Evolutionary conservation across 2,888 invertebrate species (phyloP).

Genomic region (Fabriciana adippe): DNA sequence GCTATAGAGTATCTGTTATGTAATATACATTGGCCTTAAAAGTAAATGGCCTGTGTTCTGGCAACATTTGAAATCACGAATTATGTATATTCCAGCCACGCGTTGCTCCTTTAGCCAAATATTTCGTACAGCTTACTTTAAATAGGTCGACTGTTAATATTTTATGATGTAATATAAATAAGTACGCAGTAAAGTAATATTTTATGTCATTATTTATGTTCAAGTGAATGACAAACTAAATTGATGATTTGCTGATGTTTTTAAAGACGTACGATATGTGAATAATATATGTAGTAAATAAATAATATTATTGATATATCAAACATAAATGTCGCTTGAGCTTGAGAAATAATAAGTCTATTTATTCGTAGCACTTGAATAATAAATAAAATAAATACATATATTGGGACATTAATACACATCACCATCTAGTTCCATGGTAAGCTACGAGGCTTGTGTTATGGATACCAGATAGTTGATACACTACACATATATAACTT

Average conservation of each 20-base stretch:
- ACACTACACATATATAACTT: too few species aligned
- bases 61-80: slow-evolving; percentile 25
- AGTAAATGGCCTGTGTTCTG: slow-evolving; percentile 28
- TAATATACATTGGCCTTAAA: slow-evolving; percentile 28
- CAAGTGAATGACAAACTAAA: slow-evolving; percentile 5
- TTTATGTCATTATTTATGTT: slow-evolving; percentile 7
- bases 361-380: too few species aligned
- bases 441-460: too few species aligned
- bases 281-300: too few species aligned
- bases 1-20: neutral
- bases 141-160: slow-evolving; percentile 1
- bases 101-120: slow-evolving; percentile 18
- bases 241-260: slow-evolving; percentile 5
- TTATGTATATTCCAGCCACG: slow-evolving; percentile 19
- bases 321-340: too few species aligned
- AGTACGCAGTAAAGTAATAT: neutral
- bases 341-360: too few species aligned
- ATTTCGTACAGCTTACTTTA: slow-evolving; percentile 3
- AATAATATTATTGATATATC: too few species aligned
- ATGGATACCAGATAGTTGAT: too few species aligned
- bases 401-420: too few species aligned
- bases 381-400: too few species aligned
- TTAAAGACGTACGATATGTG: neutral
- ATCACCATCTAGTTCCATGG: too few species aligned
- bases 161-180: slow-evolving; percentile 11